Percentiles rank a stretch among this genome's conserved stretches.
These are phyloP conservation scores for Epizoanthus ramosus DNA, from an alignment of 92 coral and sea anemone species.

Conservation along the genomic window DNA sequence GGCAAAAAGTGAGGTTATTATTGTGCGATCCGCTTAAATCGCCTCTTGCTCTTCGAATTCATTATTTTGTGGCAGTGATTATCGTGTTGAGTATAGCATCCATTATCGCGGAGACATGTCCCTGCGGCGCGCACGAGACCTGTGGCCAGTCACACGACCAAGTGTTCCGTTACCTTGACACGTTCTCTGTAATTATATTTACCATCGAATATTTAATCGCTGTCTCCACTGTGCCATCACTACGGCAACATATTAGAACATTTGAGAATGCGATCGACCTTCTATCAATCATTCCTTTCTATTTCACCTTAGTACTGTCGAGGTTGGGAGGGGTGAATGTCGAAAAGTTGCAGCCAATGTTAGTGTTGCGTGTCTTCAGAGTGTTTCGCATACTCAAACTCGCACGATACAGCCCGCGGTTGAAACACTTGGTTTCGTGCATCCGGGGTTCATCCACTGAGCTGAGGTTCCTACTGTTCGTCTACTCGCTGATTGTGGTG, in stretches of 20 bases:
- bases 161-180: too few relatives aligned
- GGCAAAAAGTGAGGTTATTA: too few relatives aligned
- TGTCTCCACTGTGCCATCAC: too few relatives aligned
- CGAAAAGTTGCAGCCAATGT: not conserved
- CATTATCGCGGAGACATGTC: too few relatives aligned
- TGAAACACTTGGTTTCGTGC: constrained; percentile 9
- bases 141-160: too few relatives aligned
- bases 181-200: too few relatives aligned
- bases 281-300: constrained; percentile 43
- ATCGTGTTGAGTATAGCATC: too few relatives aligned
- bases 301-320: constrained; percentile 22
- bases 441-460: constrained; percentile 32
- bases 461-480: constrained; percentile 27
- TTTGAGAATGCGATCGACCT: constrained; percentile 43
- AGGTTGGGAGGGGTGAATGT: not conserved
- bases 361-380: constrained; percentile 38
- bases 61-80: too few relatives aligned
- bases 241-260: constrained; percentile 31
- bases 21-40: too few relatives aligned
- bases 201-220: too few relatives aligned
- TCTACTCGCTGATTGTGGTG: constrained; percentile 31
- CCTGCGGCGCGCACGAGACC: too few relatives aligned
- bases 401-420: constrained; percentile 33
- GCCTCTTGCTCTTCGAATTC: too few relatives aligned
- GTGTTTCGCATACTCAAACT: constrained; percentile 42